These are phyloP conservation scores for Motacilla alba DNA, from an alignment of 2,113 vertebrate species.

Conservation along the genomic window DNA sequence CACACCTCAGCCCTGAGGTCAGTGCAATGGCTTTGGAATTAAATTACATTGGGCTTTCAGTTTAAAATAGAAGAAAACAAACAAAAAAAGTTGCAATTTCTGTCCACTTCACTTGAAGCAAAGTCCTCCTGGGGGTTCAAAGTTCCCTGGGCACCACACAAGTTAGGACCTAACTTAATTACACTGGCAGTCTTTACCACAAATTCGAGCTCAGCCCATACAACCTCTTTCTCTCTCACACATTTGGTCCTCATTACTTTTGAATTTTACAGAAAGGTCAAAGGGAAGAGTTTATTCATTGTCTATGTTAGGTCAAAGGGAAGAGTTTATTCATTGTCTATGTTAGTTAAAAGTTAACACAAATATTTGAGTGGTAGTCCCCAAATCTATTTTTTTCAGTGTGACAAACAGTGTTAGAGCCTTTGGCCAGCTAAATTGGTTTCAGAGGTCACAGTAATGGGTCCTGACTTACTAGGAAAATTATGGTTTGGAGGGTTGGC, in stretches of 20 bases:
- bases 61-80: slow-evolving; percentile 37
- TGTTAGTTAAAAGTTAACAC: not conserved
- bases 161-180: not conserved
- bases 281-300: not conserved
- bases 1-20: not conserved
- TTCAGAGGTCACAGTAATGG: not conserved
- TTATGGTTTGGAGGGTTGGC: not conserved
- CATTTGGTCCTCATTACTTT: not conserved
- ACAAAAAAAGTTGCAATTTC: slow-evolving; percentile 13
- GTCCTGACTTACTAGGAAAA: not conserved
- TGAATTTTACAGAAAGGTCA: not conserved
- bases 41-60: not conserved
- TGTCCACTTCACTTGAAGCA: not conserved
- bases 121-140: not conserved
- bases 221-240: not conserved
- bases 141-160: not conserved
- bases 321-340: not conserved
- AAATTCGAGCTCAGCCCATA: not conserved
- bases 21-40: not conserved
- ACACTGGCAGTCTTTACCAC: not conserved
- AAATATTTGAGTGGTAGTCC: not conserved
- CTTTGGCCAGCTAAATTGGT: not conserved
- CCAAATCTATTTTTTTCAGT: not conserved
- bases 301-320: not conserved
- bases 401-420: not conserved